Evolutionary conservation across 2,113 vertebrate species (phyloP).

Genomic region (Seriola aureovittata): DNA sequence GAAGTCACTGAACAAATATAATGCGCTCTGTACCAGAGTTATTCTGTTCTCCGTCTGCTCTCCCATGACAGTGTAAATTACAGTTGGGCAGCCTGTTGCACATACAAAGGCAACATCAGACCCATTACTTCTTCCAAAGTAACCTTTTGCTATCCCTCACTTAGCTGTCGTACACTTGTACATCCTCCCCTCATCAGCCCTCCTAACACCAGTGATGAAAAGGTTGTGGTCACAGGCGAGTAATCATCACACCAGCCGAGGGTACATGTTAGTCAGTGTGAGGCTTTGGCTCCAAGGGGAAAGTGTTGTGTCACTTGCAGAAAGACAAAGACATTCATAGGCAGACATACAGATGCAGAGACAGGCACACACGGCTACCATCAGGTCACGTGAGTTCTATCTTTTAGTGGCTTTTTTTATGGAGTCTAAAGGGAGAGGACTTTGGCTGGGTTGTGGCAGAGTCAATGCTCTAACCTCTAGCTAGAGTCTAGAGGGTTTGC

Average conservation of each 20-base stretch:
- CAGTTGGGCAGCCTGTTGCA: slow-evolving; percentile 47
- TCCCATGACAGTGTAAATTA: slow-evolving; percentile 54
- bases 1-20: slow-evolving; percentile 52
- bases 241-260: slow-evolving; percentile 36
- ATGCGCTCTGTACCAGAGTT: slow-evolving; percentile 25
- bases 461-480: slow-evolving; percentile 54
- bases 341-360: slow-evolving; percentile 13
- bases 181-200: slow-evolving; percentile 28
- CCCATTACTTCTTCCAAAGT: slow-evolving; percentile 29
- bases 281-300: slow-evolving; percentile 38
- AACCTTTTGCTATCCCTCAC: slow-evolving; percentile 38
- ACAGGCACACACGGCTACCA: not conserved
- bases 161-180: slow-evolving; percentile 29
- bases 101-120: slow-evolving; percentile 37
- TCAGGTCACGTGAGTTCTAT: slow-evolving; percentile 37
- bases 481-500: slow-evolving; percentile 46
- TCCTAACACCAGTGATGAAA: slow-evolving; percentile 46
- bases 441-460: slow-evolving; percentile 49
- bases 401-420: slow-evolving; percentile 68
- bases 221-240: slow-evolving; percentile 47
- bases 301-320: slow-evolving; percentile 27
- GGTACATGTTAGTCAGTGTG: slow-evolving; percentile 43
- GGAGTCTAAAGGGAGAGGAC: slow-evolving; percentile 56
- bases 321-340: slow-evolving; percentile 23
- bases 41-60: slow-evolving; percentile 14